Base-by-base conservation (phyloP, 2,113 vertebrate genomes). In the Ornithorhynchus anatinus region DNA sequence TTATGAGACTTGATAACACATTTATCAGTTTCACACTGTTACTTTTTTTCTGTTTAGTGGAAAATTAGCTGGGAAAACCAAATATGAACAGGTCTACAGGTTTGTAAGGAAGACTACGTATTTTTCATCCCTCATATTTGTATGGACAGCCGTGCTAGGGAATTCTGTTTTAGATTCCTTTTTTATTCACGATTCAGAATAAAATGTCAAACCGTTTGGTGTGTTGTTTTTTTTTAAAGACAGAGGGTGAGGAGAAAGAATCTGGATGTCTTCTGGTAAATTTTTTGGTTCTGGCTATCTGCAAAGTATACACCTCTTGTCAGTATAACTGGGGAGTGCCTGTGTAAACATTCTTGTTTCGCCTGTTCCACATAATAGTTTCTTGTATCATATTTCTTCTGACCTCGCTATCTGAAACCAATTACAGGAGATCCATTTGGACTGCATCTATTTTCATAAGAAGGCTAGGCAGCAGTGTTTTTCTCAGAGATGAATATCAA, bases 341-440 rank as follows among this genome's bases (percentile, higher is more conserved):
- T 96, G 94, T 97, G 94, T 97, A 99, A 98, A 98, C 97, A 98
- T 97, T 97, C 95, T 92, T 94, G 91, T 97, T 96, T 96, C 89
- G 92, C 88, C 94, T 92, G 91, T 94, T 97, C 94, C 93, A 94
- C 94, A 95, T 96, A 96, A 95, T 95, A 95, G 92, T 93, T 92
- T 95, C 93, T 95, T 89, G 93, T 97, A 96, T 98, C 95, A 73
- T 94, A 95, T 97, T 96, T 96, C 96, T 95, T 92, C 94, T 95
- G 95, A 97, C 96, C 96, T 94, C 87, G 84, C 96, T 97, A 97
- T 99, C 97, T 98, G 96, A 97, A 98, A 97, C 96, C 97, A 98
- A 98, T 97, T 98, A 98, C 94, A 91, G 89, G 93, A 93, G 95
- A 98, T 97, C 96, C 96, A 96, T 97, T 98, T 97, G 96, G 95